A percentile compares a stretch with the other conserved stretches of the same genome.
Evolutionary conservation across 1,140 invertebrate genomes (phyloP).

Genomic region (Drosophila parabipectinata): DNA sequence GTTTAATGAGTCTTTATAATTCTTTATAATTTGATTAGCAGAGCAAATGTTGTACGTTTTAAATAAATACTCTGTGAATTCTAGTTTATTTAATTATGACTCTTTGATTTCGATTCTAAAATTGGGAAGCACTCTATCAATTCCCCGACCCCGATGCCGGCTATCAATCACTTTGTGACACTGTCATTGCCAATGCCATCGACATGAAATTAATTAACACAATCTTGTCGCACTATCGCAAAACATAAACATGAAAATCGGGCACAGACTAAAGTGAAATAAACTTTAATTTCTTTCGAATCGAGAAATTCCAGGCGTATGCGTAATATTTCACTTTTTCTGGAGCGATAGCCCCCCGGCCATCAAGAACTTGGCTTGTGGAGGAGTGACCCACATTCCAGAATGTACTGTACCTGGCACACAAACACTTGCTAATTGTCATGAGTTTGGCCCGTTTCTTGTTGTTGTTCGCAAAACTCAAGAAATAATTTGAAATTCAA

Average conservation of each 20-base stretch:
- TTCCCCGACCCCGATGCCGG: background rate
- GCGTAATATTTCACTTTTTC: conserved; percentile 26
- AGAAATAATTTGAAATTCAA: conserved; percentile 61
- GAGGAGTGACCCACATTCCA: conserved; percentile 40
- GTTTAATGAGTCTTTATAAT: conserved; percentile 2
- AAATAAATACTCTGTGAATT: background rate
- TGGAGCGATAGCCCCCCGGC: background rate
- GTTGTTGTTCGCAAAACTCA: conserved; percentile 11
- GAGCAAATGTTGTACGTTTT: conserved; percentile 10
- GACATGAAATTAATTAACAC: conserved; percentile 64
- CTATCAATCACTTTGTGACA: conserved; percentile 37
- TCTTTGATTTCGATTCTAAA: background rate
- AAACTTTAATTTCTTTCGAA: conserved; percentile 38
- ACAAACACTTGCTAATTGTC: conserved; percentile 24
- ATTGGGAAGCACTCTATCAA: conserved; percentile 8
- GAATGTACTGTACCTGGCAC: conserved; percentile 27
- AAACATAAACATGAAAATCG: conserved; percentile 15
- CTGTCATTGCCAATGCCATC: conserved; percentile 37
- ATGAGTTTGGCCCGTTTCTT: conserved; percentile 25
- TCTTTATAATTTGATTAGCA: conserved; percentile 9
- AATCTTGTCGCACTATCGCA: conserved; percentile 16
- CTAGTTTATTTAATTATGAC: background rate
- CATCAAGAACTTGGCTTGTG: conserved; percentile 3
- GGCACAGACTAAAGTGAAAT: conserved; percentile 6
- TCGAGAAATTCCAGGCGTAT: conserved; percentile 32